Evolutionary conservation across 2,888 invertebrate genomes (phyloP).

Genomic region (Melangyna quadrimaculata): DNA sequence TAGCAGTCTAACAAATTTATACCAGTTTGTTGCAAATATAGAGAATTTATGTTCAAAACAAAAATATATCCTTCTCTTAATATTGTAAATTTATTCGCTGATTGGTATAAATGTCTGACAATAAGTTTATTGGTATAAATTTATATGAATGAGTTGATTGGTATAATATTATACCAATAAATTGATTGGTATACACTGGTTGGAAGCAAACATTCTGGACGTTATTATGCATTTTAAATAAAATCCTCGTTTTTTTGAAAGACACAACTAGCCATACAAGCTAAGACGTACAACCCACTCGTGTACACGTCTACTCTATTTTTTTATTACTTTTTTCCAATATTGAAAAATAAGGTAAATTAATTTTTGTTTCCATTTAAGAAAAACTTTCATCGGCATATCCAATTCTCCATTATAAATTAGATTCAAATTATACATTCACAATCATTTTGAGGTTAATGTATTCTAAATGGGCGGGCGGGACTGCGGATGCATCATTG

Average conservation of each 20-base stretch:
- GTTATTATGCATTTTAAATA: not conserved
- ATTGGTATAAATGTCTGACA: too few species aligned
- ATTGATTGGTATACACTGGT: not conserved
- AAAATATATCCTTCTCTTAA: too few species aligned
- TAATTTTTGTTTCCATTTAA: conserved; percentile 17
- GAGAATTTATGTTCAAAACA: too few species aligned
- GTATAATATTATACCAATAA: too few species aligned
- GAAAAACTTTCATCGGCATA: conserved; percentile 24
- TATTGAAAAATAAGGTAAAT: not conserved
- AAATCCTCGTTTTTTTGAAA: not conserved
- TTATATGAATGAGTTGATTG: too few species aligned
- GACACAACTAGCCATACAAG: not conserved
- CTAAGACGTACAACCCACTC: not conserved
- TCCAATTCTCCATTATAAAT: conserved; percentile 30
- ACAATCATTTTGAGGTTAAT: conserved; percentile 1
- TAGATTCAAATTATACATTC: conserved; percentile 49
- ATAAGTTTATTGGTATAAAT: too few species aligned
- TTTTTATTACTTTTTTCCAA: too few species aligned
- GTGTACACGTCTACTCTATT: not conserved
- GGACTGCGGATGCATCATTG: not conserved
- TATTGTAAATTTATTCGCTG: too few species aligned
- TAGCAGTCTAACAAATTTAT: not conserved
- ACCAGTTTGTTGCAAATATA: too few species aligned
- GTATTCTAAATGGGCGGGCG: not conserved
- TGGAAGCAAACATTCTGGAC: too few species aligned